Evolutionary conservation across 2,797 vertebrate species (phyloP).

Genomic region (Eurystomus glaucurus): DNA sequence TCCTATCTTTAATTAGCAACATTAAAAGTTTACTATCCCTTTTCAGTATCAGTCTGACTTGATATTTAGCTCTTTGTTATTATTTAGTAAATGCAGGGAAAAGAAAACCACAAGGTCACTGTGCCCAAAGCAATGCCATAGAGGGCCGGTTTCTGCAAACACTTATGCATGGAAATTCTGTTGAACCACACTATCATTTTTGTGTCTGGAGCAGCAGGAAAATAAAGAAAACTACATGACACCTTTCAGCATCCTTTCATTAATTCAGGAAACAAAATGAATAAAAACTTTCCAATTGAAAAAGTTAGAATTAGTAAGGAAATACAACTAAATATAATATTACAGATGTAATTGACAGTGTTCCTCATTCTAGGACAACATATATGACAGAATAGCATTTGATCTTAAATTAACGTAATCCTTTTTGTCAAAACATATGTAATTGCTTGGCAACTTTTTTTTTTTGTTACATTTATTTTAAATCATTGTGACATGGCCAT

Average conservation of each 20-base stretch:
- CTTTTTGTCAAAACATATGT: slow-evolving; percentile 66
- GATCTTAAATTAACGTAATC: slow-evolving; percentile 76
- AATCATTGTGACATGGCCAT: slow-evolving; percentile 18
- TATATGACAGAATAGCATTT: slow-evolving; percentile 71
- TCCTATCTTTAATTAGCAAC: slow-evolving; percentile 6
- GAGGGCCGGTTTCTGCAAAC: not conserved
- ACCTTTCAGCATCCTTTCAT: not conserved
- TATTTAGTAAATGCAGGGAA: not conserved
- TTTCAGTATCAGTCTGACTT: slow-evolving; percentile 4
- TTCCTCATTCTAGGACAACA: slow-evolving; percentile 57
- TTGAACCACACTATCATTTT: not conserved
- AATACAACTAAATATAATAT: not conserved
- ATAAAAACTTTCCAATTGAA: not conserved
- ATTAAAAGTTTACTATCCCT: slow-evolving; percentile 3
- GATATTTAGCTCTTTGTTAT: slow-evolving; percentile 31
- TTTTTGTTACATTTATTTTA: slow-evolving; percentile 75
- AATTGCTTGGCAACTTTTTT: slow-evolving; percentile 78
- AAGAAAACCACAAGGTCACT: not conserved
- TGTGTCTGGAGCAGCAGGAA: not conserved
- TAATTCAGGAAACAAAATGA: not conserved
- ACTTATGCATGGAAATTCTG: not conserved
- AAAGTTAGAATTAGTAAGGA: not conserved
- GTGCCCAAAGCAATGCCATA: not conserved
- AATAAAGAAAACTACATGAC: not conserved
- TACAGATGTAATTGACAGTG: not conserved